Conservation (phyloP, 2,797 vertebrate species). For the Rhinoraja longicauda region DNA sequence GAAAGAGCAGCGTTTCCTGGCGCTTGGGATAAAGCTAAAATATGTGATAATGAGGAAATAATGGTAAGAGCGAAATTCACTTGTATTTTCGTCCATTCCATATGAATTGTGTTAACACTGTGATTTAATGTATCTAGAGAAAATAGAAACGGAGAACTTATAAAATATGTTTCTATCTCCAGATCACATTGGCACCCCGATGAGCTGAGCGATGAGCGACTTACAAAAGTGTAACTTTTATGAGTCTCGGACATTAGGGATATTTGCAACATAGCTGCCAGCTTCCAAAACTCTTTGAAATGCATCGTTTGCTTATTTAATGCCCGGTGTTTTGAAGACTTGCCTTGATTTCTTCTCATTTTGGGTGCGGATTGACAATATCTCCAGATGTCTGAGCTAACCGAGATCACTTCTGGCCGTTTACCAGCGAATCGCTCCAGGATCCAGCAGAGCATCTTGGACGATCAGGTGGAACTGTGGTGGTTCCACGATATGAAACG, state of each 20-base stretch:
- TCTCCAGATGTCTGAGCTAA: slow-evolving; percentile 72
- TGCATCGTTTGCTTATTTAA: neutral
- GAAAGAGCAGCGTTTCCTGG: neutral
- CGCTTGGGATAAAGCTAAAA: neutral
- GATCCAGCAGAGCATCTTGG: slow-evolving; percentile 79
- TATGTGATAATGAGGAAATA: neutral
- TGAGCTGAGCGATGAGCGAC: no score
- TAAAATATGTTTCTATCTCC: neutral
- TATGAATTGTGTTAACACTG: neutral
- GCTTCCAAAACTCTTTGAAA: neutral
- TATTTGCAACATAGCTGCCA: neutral
- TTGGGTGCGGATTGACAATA: neutral
- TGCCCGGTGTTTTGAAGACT: neutral
- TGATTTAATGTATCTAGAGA: neutral
- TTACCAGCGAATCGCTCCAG: slow-evolving; percentile 59
- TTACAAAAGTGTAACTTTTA: neutral
- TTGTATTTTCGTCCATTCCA: no score
- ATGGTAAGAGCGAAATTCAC: neutral
- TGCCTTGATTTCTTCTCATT: no score
- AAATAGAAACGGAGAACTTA: neutral
- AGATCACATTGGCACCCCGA: no score
- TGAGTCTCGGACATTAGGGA: neutral
- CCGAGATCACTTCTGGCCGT: slow-evolving; percentile 57
- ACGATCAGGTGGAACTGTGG: slow-evolving; percentile 95
- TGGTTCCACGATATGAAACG: slow-evolving; percentile 88